phyloP scores from a whole-genome alignment of 64 coral and sea anemone species.

The Dendrophyllia cribrosa region DNA sequence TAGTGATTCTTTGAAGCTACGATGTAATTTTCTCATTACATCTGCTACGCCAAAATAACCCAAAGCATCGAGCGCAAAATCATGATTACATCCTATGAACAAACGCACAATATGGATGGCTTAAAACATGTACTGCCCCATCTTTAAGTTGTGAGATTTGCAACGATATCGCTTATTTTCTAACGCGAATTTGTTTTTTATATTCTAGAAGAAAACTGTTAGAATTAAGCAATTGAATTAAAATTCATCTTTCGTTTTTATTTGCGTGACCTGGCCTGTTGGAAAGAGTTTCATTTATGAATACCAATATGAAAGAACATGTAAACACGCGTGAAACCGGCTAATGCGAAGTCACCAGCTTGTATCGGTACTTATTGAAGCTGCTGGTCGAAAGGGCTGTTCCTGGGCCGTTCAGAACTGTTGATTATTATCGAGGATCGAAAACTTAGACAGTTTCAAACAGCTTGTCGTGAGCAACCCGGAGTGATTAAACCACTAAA shows the following conservation, averaged over 20 bases:
- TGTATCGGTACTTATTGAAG: not conserved
- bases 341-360: not conserved
- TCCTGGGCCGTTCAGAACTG: not conserved
- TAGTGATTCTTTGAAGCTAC: not conserved
- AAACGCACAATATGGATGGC: not conserved
- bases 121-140: not conserved
- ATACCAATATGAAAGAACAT: not conserved
- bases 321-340: conserved; percentile 10
- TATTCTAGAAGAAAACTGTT: not conserved
- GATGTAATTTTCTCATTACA: conserved; percentile 1
- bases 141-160: not conserved
- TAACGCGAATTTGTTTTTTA: not conserved
- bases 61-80: not conserved
- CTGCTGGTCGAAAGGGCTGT: not conserved
- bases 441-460: not conserved
- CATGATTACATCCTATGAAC: not conserved
- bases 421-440: not conserved
- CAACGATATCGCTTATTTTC: not conserved
- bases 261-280: conserved; percentile 4
- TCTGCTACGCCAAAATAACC: not conserved
- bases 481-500: not conserved
- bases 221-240: not conserved
- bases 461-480: not conserved
- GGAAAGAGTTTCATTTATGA: not conserved
- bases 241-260: not conserved